Evolutionary conservation across 1,140 invertebrate species (phyloP).

Genomic region (Carcinoscorpius rotundicauda): DNA sequence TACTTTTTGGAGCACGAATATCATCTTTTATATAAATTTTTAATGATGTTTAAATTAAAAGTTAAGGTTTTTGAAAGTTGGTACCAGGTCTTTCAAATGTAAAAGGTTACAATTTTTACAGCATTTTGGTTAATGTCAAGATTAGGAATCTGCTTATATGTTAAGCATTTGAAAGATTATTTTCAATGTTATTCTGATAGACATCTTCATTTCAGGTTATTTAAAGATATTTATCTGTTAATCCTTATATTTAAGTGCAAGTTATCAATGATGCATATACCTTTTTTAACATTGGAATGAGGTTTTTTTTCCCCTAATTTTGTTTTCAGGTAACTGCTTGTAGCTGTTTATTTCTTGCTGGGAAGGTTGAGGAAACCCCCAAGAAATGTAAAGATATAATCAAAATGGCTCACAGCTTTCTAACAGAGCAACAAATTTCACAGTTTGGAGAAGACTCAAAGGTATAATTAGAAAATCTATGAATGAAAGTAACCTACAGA

Average conservation of each 20-base stretch:
- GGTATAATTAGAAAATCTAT: conserved; percentile 25
- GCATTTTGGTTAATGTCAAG: no score
- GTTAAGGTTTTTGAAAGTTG: no score
- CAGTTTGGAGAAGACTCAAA: conserved; percentile 87
- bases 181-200: no score
- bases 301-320: conserved; percentile 5
- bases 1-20: no score
- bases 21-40: no score
- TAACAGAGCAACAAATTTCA: conserved; percentile 67
- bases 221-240: neutral
- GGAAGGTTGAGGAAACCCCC: conserved; percentile 99
- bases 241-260: conserved; percentile 6
- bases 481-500: no score
- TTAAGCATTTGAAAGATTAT: no score
- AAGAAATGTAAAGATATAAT: conserved; percentile 99
- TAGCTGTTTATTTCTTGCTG: conserved; percentile 91
- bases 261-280: neutral
- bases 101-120: no score
- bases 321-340: conserved; percentile 68
- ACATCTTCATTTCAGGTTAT: no score
- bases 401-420: conserved; percentile 63
- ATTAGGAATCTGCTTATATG: no score
- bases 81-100: no score
- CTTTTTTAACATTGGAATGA: neutral
- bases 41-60: no score